These are phyloP conservation scores for Melanotaenia maccullochi DNA, from an alignment of 2,797 vertebrate genomes.

Conservation along the genomic window DNA sequence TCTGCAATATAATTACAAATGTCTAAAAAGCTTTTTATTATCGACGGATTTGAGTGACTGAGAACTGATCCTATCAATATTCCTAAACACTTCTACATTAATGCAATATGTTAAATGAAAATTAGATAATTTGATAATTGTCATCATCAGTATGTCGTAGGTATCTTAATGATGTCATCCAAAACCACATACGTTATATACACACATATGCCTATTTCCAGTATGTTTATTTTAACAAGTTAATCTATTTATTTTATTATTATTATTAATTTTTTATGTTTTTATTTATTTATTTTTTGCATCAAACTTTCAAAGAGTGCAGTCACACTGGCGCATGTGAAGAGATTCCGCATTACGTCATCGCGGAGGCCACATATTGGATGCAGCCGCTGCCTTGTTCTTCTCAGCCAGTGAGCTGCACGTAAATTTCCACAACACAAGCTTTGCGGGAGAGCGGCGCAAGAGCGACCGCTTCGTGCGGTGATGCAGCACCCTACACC, in stretches of 20 bases:
- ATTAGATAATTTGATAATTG: not conserved
- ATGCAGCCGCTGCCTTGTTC: constrained; percentile 60
- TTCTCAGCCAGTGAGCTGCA: constrained; percentile 65
- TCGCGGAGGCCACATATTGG: constrained; percentile 73
- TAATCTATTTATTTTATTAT: not conserved
- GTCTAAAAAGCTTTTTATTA: not conserved
- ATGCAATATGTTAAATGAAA: not conserved
- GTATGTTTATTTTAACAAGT: not conserved
- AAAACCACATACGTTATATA: not conserved
- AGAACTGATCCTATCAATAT: too few relatives aligned
- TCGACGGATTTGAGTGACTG: not conserved
- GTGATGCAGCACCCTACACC: constrained; percentile 68
- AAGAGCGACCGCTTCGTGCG: constrained; percentile 50
- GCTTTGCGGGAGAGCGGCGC: constrained; percentile 54
- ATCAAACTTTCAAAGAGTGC: constrained; percentile 49
- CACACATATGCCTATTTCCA: not conserved
- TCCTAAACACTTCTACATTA: not conserved
- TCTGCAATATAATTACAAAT: not conserved
- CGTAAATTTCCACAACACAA: constrained; percentile 73
- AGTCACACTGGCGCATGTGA: constrained; percentile 70
- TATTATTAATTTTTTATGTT: too few relatives aligned
- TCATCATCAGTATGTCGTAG: too few relatives aligned
- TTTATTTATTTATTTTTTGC: not conserved
- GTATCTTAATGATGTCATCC: not conserved
- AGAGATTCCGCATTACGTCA: constrained; percentile 88